Evolutionary conservation across 2,888 invertebrate species (phyloP).

Genomic region (Mellilla xanthometata): DNA sequence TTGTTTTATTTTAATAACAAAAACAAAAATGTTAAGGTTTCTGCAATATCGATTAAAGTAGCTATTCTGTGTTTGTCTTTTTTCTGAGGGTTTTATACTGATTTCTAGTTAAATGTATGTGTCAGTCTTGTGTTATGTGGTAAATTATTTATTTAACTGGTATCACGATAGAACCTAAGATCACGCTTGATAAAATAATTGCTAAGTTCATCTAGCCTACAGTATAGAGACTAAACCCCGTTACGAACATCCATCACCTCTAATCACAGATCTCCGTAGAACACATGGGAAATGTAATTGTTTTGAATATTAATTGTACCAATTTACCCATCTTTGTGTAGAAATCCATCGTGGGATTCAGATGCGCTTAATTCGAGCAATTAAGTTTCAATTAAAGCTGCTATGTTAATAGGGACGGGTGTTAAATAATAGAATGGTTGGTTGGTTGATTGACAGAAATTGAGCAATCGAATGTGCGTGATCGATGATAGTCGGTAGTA

Average conservation of each 20-base stretch:
- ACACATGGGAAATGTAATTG: constrained; percentile 24
- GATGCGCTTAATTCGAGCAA: constrained; percentile 10
- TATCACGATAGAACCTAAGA: not conserved
- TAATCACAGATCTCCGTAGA: constrained; percentile 8
- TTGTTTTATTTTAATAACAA: no score
- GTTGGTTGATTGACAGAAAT: not conserved
- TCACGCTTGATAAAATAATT: constrained; percentile 1
- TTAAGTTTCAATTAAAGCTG: constrained; percentile 12
- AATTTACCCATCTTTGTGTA: constrained; percentile 19
- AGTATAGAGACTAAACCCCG: constrained; percentile 1
- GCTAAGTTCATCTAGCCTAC: no score
- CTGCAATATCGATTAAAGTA: no score
- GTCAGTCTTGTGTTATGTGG: no score
- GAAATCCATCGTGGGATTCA: constrained; percentile 21
- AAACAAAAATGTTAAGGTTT: no score
- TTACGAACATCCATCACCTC: constrained; percentile 10
- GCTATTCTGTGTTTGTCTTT: no score
- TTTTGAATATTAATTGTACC: constrained; percentile 21
- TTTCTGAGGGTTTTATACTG: no score
- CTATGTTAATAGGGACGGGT: not conserved
- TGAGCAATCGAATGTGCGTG: not conserved
- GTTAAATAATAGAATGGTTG: not conserved
- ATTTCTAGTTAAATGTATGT: no score
- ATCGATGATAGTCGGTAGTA: no score
- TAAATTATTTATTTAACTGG: no score